Percentiles rank a stretch among this genome's conserved stretches.
phyloP scores from a whole-genome alignment of 2,888 invertebrate species.

The Chouioia cunea region DNA sequence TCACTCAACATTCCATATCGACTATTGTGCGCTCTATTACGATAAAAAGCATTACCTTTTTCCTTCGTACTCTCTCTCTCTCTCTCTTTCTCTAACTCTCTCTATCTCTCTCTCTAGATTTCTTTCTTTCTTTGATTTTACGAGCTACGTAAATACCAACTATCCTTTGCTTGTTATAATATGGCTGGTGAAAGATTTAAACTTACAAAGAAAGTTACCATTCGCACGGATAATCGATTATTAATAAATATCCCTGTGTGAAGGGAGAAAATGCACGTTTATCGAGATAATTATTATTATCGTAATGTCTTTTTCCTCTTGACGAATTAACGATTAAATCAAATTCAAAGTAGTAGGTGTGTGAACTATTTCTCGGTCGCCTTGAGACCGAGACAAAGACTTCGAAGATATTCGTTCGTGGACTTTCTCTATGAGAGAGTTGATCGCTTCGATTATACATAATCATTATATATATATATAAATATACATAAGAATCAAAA shows the following conservation, averaged over 20 bases:
- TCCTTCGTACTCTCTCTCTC: no score
- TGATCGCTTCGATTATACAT: slow-evolving; percentile 31
- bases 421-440: slow-evolving; percentile 46
- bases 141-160: neutral
- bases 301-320: slow-evolving; percentile 25
- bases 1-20: slow-evolving; percentile 9
- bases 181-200: neutral
- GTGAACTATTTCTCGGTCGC: slow-evolving; percentile 29
- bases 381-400: slow-evolving; percentile 7
- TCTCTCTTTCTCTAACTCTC: no score
- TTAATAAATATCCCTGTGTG: neutral
- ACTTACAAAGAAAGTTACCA: slow-evolving; percentile 5
- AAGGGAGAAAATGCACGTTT: neutral
- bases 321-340: slow-evolving; percentile 28
- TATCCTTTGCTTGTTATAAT: neutral
- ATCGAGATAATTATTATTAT: slow-evolving; percentile 20
- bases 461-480: slow-evolving; percentile 24
- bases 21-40: slow-evolving; percentile 9
- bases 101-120: no score
- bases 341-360: slow-evolving; percentile 25
- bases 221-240: slow-evolving; percentile 34
- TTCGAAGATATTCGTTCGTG: slow-evolving; percentile 24
- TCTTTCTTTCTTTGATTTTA: no score
- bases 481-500: neutral
- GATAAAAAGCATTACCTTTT: no score